These are phyloP conservation scores for Ceyx margarethae DNA, from an alignment of 2,113 vertebrate genomes.

Conservation along the genomic window DNA sequence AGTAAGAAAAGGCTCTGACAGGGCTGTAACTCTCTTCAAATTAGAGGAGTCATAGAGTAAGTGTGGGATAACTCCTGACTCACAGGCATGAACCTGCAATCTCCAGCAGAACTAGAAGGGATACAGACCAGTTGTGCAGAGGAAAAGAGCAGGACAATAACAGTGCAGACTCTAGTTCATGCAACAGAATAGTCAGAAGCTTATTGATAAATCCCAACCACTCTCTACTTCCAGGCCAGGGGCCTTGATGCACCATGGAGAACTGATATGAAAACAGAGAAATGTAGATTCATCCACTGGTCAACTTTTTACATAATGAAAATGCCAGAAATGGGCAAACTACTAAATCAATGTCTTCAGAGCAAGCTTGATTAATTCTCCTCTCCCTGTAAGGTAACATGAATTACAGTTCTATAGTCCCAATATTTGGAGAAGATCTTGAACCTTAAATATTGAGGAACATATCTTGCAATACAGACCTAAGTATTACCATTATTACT, in stretches of 20 bases:
- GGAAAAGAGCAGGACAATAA: neutral
- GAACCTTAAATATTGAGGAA: neutral
- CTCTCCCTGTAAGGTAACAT: neutral
- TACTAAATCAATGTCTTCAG: neutral
- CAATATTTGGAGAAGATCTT: neutral
- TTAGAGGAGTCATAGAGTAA: neutral
- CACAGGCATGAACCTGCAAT: neutral
- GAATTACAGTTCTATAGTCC: neutral
- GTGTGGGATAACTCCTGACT: neutral
- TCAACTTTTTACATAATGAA: neutral
- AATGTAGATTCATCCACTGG: neutral
- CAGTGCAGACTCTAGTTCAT: neutral
- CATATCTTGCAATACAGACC: neutral
- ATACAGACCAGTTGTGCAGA: neutral
- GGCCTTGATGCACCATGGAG: neutral
- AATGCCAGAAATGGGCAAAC: neutral
- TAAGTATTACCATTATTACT: neutral
- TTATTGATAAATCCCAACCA: neutral
- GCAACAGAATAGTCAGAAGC: neutral
- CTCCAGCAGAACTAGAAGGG: neutral
- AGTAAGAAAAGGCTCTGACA: neutral
- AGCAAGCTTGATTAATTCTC: neutral
- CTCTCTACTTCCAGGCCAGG: neutral
- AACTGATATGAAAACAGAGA: accelerated
- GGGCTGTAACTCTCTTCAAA: neutral